These are phyloP conservation scores for Sphaerophoria taeniata DNA, from an alignment of 2,888 invertebrate species.

Conservation along the genomic window DNA sequence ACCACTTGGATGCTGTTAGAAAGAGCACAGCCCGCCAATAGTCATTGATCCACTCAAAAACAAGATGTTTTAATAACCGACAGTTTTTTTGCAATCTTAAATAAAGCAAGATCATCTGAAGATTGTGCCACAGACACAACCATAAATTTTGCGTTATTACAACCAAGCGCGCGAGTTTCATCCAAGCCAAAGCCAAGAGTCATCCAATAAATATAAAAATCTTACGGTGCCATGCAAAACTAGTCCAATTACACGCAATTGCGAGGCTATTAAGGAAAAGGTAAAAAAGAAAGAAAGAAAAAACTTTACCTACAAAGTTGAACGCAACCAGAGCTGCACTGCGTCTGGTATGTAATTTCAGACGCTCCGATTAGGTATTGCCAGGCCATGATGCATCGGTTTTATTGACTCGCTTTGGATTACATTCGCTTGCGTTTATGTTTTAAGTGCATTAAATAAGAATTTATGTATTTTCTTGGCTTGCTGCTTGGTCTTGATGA, in stretches of 20 bases:
- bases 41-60: constrained; percentile 28
- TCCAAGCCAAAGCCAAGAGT: constrained; percentile 41
- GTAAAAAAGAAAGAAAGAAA: constrained; percentile 35
- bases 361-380: constrained; percentile 51
- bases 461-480: constrained; percentile 32
- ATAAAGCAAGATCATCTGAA: constrained; percentile 57
- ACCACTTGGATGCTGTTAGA: constrained; percentile 34
- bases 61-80: constrained; percentile 54
- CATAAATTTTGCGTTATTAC: constrained; percentile 36
- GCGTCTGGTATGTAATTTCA: constrained; percentile 68
- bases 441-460: constrained; percentile 57
- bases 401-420: constrained; percentile 66
- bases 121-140: constrained; percentile 33
- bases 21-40: not conserved
- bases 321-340: constrained; percentile 28
- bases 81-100: constrained; percentile 44
- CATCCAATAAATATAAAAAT: constrained; percentile 71
- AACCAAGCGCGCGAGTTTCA: constrained; percentile 28
- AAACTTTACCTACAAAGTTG: constrained; percentile 15
- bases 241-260: constrained; percentile 73
- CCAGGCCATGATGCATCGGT: constrained; percentile 7
- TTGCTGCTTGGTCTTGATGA: constrained; percentile 2
- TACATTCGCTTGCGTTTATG: constrained; percentile 49
- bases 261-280: constrained; percentile 66
- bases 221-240: constrained; percentile 70